Evolutionary conservation across 2,888 invertebrate genomes (phyloP).

Genomic region (Mythimna ferrago): DNA sequence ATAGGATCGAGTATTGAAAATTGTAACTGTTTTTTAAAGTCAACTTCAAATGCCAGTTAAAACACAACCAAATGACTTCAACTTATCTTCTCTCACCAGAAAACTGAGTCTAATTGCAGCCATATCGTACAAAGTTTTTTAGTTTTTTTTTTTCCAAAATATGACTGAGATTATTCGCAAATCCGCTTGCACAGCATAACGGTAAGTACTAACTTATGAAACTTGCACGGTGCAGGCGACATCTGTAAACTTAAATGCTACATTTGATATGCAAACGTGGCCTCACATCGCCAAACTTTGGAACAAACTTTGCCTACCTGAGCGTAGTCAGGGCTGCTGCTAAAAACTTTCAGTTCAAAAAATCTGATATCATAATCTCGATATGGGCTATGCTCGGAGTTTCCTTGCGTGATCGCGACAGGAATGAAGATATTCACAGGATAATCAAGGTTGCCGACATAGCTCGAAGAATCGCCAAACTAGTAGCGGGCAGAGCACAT

Average conservation of each 20-base stretch:
- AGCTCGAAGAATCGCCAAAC: too few species aligned
- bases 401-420: too few species aligned
- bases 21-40: too few species aligned
- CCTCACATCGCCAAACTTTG: slow-evolving; percentile 65
- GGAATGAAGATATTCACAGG: too few species aligned
- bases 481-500: too few species aligned
- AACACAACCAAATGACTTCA: background rate
- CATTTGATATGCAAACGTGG: slow-evolving; percentile 73
- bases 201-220: slow-evolving; percentile 56
- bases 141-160: slow-evolving; percentile 3
- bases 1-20: too few species aligned
- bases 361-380: too few species aligned
- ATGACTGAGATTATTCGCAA: slow-evolving; percentile 46
- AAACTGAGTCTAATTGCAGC: background rate
- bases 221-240: slow-evolving; percentile 63
- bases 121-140: background rate
- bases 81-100: background rate
- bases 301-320: slow-evolving; percentile 63
- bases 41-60: background rate
- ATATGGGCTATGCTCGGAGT: too few species aligned
- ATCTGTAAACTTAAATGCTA: slow-evolving; percentile 61
- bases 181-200: slow-evolving; percentile 38
- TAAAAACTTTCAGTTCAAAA: background rate
- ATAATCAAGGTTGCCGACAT: too few species aligned
- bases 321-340: slow-evolving; percentile 33